Evolutionary conservation across 1,140 invertebrate species (phyloP), one percentile per base, ranked within the genome.

Genomic region (Sesamia nonagrioides): DNA sequence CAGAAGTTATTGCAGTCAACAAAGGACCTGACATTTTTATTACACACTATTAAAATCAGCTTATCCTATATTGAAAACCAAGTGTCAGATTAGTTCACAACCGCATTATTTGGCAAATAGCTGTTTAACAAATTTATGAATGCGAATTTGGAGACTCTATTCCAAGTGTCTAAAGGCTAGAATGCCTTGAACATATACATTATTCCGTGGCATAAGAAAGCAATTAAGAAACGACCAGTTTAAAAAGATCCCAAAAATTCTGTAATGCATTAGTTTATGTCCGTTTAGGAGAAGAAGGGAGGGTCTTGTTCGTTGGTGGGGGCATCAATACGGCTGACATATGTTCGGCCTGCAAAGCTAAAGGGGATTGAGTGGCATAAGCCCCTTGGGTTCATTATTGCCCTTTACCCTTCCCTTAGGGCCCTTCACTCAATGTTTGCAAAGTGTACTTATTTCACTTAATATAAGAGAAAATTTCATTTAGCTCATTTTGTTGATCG

Each of bases 331-430:
- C 82, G 86, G 77, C 80, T 90, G 91, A 93, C 92, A 93, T 93
- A 93, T 93, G 92, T 89, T 91, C 85, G 84, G 85, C 86, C 86
- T 82, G 84, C 82, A 84, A 82, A 86, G 86, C 84, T 79, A 86
- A 83, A 84, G 86, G 91, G 91, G 86, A 87, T 89, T 84, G 88
- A 89, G 91, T 91, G 89, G 87, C 86, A 85, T 92, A 92, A 92
- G 88, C 88, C 92, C 87, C 88, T 91, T 88, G 85, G 89, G 86
- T 89, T 91, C 89, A 93, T 93, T 93, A 92, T 89, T 88, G 89
- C 79, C 85, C 86, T 86, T 89, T 88, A 77, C 85, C 89, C 84
- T 90, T 84, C 87, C 84, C 72, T 50, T 78, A 83, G 84, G 86
- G 85, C 86, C 85, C 86, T 88, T 83, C 86, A 77, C 58, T 79